phyloP scores from a whole-genome alignment of 2,113 vertebrate species.

The Chaenogobius annularis region DNA sequence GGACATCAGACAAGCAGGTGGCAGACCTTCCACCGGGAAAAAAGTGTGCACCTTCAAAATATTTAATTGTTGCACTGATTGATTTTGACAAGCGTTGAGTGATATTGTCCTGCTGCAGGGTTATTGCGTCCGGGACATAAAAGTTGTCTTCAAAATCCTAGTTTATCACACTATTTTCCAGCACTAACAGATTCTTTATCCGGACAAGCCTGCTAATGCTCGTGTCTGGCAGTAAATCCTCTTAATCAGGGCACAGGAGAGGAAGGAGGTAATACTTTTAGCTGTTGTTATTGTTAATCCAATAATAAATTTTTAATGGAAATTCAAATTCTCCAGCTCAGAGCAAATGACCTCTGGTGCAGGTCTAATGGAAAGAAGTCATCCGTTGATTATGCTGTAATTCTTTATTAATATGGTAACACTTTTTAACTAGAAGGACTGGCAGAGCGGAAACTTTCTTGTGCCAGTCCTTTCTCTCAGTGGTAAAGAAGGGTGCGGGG shows the following conservation, averaged over 20 bases:
- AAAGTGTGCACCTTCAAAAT: too few species aligned
- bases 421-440: slow-evolving; percentile 1
- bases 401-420: slow-evolving; percentile 35
- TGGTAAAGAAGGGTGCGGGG: background rate
- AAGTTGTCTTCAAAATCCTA: background rate
- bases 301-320: slow-evolving; percentile 54
- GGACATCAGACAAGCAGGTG: too few species aligned
- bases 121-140: background rate
- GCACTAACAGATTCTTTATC: background rate
- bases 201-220: background rate
- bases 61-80: too few species aligned
- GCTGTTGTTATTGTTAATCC: slow-evolving; percentile 36
- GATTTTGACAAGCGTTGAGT: too few species aligned
- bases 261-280: slow-evolving; percentile 32
- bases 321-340: slow-evolving; percentile 47
- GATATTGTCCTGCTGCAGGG: background rate
- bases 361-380: slow-evolving; percentile 56
- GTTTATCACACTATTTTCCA: background rate
- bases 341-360: slow-evolving; percentile 45
- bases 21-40: too few species aligned
- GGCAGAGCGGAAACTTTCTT: background rate
- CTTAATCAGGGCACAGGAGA: slow-evolving; percentile 11
- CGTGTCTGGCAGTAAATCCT: slow-evolving; percentile 10
- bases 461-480: background rate
- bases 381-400: slow-evolving; percentile 43